Conservation (phyloP, 1,140 invertebrate genomes). For the Pogonomyrmex californicus region DNA sequence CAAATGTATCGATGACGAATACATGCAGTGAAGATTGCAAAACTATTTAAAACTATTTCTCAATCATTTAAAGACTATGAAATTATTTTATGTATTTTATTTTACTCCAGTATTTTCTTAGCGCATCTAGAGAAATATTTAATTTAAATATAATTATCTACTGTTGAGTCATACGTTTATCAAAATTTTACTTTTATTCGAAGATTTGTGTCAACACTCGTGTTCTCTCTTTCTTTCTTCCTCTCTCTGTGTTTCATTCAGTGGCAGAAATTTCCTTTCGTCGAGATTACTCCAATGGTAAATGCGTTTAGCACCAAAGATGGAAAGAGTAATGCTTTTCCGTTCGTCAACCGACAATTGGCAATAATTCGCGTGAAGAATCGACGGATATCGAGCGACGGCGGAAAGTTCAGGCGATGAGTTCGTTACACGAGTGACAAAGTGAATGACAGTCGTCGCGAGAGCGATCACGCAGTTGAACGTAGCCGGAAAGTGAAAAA, state of each 20-base stretch:
- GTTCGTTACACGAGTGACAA: background rate
- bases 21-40: background rate
- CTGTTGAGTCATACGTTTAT: too few species aligned
- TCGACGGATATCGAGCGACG: background rate
- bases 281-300: background rate
- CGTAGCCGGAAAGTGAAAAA: constrained; percentile 36
- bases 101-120: background rate
- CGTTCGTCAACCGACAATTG: background rate
- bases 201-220: background rate
- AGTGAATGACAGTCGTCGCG: constrained; percentile 23
- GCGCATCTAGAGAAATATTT: background rate
- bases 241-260: background rate
- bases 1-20: background rate
- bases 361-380: background rate
- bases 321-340: background rate
- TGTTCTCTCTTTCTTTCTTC: background rate
- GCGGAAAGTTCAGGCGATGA: background rate
- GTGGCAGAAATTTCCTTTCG: background rate
- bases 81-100: background rate
- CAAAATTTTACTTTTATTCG: background rate
- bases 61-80: too few species aligned
- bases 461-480: background rate
- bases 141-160: background rate
- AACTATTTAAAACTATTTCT: background rate
- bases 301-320: background rate